Evolutionary conservation across 2,888 invertebrate genomes (phyloP).

Genomic region (Apoderus coryli): DNA sequence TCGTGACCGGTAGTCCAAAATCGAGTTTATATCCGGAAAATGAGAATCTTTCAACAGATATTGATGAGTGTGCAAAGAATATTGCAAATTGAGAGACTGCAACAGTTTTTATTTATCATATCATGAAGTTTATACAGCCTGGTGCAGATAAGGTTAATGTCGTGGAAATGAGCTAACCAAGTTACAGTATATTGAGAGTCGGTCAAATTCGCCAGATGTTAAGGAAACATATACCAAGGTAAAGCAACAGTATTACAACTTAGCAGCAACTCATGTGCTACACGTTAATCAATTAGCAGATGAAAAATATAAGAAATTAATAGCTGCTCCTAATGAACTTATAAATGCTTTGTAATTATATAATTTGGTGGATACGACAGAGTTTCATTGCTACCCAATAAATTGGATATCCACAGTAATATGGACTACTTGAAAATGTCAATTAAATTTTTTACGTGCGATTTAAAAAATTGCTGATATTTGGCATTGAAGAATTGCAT

Average conservation of each 20-base stretch:
- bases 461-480: too few species aligned
- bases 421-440: too few species aligned
- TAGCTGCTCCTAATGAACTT: constrained; percentile 31
- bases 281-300: constrained; percentile 32
- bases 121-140: constrained; percentile 25
- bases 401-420: too few species aligned
- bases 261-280: constrained; percentile 35
- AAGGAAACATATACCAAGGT: constrained; percentile 22
- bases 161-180: constrained; percentile 34
- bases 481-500: too few species aligned
- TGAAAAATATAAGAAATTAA: constrained; percentile 31
- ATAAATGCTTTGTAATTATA: constrained; percentile 35
- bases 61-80: constrained; percentile 29
- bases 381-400: too few species aligned
- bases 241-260: constrained; percentile 33
- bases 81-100: constrained; percentile 29
- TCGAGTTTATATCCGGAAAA: constrained; percentile 24
- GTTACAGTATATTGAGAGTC: constrained; percentile 25
- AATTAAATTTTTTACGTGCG: too few species aligned
- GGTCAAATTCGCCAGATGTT: constrained; percentile 16
- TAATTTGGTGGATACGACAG: too few species aligned
- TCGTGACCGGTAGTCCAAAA: constrained; percentile 25
- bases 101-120: constrained; percentile 27
- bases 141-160: constrained; percentile 37
- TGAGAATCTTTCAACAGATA: constrained; percentile 26